Evolutionary conservation across 1,140 invertebrate genomes (phyloP), one percentile per base, ranked within the genome.

Genomic region (Bombus cullumanus): DNA sequence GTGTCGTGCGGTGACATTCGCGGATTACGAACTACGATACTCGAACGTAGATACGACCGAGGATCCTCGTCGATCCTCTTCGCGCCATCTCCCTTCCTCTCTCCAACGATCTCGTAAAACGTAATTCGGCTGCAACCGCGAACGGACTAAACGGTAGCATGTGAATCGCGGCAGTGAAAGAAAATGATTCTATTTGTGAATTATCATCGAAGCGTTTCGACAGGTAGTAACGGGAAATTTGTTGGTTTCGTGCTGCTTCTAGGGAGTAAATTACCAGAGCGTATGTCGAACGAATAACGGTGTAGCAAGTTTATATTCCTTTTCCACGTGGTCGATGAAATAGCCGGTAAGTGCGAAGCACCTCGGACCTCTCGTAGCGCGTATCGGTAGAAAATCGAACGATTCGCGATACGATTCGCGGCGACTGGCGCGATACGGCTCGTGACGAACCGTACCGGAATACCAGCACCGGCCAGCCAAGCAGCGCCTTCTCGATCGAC

Each of bases 281-380:
- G 88, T 87, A 89, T 89, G 88, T 90, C 88, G 88, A 89, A 90
- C 88, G 82, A 89, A 66, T 90, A 90, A 90, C 88, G 89, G 89
- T 87, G 68, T 62, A 68, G 12, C 43, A 57, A 83, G 88, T 87
- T 90, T 87, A 85, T 89, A 86, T 86, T 89, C 88, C 80, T 87
- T 87, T 89, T 89, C 62, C 85, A 89, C 82, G 82, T 86, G 88
- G 80, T 68, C 53, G 64, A 31, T 41, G 28, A n/a, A 64, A 71
- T 22, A 59, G 53, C 37, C 71, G 66, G 39, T 59, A 64, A 72
- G n/a, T 66, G 69, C 39, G 28, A 18, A 53, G 15, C 41, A 31
- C n/a, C 31, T 64, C 47, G 57, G 47, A 28, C 25, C 53, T 47
- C n/a, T 41, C 34, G 47, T 47, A 34, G 69, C 47, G 68, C 37